Evolutionary conservation across 2,888 invertebrate genomes (phyloP), one percentile per base, ranked within the genome.

Genomic region (Hyles lineata): DNA sequence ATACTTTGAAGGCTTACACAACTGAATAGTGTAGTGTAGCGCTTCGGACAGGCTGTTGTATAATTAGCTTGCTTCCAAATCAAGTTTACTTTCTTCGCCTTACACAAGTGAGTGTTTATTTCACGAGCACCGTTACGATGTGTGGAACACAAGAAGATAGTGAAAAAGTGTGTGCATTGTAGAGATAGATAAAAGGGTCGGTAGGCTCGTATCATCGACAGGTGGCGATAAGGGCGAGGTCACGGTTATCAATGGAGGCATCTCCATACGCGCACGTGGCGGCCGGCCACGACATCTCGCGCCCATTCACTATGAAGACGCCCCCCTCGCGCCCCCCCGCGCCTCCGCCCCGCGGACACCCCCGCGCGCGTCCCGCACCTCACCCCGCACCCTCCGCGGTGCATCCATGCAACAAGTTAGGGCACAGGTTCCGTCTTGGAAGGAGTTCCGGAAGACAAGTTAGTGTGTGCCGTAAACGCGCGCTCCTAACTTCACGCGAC

Each of bases 391-490:
- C 89, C 89, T 88, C 88, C 86, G 85, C 88, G 87, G 90, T 92
- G 93, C 95, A 94, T 91, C 92, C 89, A 92, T 94, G 94, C 94
- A 94, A 94, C 94, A 94, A 94, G 94, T 94, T 92, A 93, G 88
- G 90, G 87, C 90, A 85, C 86, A 90, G 83, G 84, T 87, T 87
- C 85, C 82, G 87, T 91, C 92, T 93, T 92, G 85, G 86, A 90
- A 93, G 92, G 82, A 90, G 85, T 87, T 88, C 87, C 89, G 87
- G 86, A 87, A 89, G 86, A 86, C 81, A 77, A 77, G 63, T 67
- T 67, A 67, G 76, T 80, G 80, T 82, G 82, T 83, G 78, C 74
- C 79, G 80, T 82, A 78, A 76, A 62, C 83, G 78, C 79, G 73
- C 73, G 72, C 63, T 69, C 50, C 60, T 71, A 70, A 70, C 73